Base-by-base conservation (phyloP, 2,888 invertebrate species). In the Xanthia icteritia region DNA sequence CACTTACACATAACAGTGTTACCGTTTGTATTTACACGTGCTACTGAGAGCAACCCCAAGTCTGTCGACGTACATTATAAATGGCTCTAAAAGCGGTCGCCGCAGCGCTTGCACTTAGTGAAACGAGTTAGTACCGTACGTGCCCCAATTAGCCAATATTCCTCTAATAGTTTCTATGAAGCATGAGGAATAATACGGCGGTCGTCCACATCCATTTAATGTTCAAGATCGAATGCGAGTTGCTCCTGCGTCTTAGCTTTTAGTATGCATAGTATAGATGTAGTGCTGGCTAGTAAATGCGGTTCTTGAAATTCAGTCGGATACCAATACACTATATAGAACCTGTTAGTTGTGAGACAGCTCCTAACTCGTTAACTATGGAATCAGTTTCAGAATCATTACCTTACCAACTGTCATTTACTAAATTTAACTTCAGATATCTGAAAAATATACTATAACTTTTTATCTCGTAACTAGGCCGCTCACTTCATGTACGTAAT, bases 81-180 rank as follows among this genome's bases (percentile, higher is more conserved):
- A 91, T 90, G 86, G 81, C 88, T 86, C 90, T 91, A 88, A 91
- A 90, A 91, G 91, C 91, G 82, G 79, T 82, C 64, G 77, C 89
- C 89, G 68, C 88, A 87, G 73, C 54, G 54, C 70, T 71, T 87
- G 89, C 91, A 91, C 90, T 91, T 90, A 91, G 84, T 71, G 84
- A 73, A 77, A 88, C 83, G 84, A 82, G 81, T 79, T 81, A 79
- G 82, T 81, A 61, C 75, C 76, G 79, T 85, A 88, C 84, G 86
- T 82, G 85, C 77, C 83, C 88, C 87, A 91, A 89, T 92, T 91
- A 90, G 76, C 86, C 85, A 87, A 92, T 90, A 89, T 88, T 82
- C 82, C 75, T 77, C 84, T 89, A 88, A 88, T 88, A 89, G 88
- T 87, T 87, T 77, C 82, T 76, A 84, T 86, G 81, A 86, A 84